Percentiles rank a stretch among this genome's conserved stretches.
These are phyloP conservation scores for Phyllostomus hastatus DNA, from an alignment of 2,113 vertebrate genomes.

Conservation along the genomic window DNA sequence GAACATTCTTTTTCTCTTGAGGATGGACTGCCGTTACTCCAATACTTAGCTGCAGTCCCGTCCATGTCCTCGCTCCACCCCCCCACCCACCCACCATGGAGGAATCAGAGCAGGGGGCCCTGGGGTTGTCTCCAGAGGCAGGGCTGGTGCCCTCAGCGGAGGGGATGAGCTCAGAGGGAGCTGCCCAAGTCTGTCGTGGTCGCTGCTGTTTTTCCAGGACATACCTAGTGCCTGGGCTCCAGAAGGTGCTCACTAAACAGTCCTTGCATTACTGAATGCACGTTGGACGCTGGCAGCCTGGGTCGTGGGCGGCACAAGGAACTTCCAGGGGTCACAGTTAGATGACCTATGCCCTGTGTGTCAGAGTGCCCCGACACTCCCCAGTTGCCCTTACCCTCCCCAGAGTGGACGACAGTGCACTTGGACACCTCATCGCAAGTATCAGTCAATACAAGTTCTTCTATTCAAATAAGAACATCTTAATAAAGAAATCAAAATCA, in stretches of 20 bases:
- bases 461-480: not conserved
- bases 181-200: not conserved
- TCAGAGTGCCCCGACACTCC: not conserved
- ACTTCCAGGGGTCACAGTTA: rapidly evolving
- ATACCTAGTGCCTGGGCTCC: not conserved
- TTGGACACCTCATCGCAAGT: not conserved
- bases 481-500: not conserved
- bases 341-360: not conserved
- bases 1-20: not conserved
- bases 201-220: not conserved
- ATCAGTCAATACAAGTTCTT: not conserved
- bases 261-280: not conserved
- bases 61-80: not conserved
- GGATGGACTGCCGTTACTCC: not conserved
- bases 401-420: not conserved
- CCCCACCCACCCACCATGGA: rapidly evolving
- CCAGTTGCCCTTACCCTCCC: not conserved
- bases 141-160: not conserved
- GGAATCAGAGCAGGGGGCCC: not conserved
- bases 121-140: not conserved
- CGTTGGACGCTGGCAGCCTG: not conserved
- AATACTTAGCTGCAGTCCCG: rapidly evolving
- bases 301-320: not conserved
- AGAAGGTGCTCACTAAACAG: not conserved
- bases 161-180: not conserved